phyloP scores from a whole-genome alignment of 1,140 invertebrate genomes.

The Dreissena polymorpha region DNA sequence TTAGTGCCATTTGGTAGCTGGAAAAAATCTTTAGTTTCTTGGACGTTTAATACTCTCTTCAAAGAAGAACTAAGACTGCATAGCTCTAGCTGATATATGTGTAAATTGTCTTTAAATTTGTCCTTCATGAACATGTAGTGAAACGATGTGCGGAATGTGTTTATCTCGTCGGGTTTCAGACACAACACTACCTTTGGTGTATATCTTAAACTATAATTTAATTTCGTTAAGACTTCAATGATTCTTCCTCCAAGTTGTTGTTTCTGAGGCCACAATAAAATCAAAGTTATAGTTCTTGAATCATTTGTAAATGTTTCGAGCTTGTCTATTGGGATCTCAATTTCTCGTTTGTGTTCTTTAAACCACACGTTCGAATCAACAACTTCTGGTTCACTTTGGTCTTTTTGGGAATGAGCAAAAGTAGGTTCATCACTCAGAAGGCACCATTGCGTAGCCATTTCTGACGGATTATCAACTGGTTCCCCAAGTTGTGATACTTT shows the following conservation, averaged over 20 bases:
- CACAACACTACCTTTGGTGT: constrained; percentile 51
- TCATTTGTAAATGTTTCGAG: constrained; percentile 55
- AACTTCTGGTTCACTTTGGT: constrained; percentile 6
- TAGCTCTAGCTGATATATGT: constrained; percentile 28
- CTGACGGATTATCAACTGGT: constrained; percentile 37
- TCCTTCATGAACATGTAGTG: not conserved
- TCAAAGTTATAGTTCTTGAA: constrained; percentile 56
- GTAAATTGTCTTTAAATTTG: constrained; percentile 35
- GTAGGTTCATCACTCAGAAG: constrained; percentile 59
- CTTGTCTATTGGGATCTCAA: constrained; percentile 48
- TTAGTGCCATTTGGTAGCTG: not conserved
- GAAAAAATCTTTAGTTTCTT: not conserved
- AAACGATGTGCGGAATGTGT: not conserved
- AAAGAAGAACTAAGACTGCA: not conserved
- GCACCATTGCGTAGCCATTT: constrained; percentile 62
- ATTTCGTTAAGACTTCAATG: constrained; percentile 46
- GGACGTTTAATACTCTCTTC: not conserved
- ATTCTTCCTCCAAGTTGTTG: constrained; percentile 37
- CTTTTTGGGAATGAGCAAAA: constrained; percentile 47
- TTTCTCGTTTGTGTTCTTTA: constrained; percentile 28
- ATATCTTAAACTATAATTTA: constrained; percentile 33
- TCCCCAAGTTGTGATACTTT: constrained; percentile 56
- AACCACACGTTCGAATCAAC: constrained; percentile 49
- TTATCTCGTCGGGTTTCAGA: not conserved
- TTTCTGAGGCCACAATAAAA: constrained; percentile 57